Evolutionary conservation across 2,113 vertebrate genomes (phyloP).

Genomic region (Aegypius monachus): DNA sequence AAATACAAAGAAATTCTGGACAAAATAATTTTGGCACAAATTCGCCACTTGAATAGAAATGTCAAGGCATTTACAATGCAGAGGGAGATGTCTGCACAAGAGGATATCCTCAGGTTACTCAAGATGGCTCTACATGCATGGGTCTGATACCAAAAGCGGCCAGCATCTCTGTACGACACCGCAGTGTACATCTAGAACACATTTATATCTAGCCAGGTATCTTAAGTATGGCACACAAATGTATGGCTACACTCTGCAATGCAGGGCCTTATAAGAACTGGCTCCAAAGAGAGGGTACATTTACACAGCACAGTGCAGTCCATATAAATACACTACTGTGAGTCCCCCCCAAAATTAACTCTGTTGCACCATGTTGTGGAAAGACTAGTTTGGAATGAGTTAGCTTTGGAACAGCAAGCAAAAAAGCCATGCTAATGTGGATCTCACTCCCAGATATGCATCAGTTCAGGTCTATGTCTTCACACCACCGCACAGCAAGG

Average conservation of each 20-base stretch:
- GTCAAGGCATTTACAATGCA: background rate
- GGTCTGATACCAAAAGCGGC: background rate
- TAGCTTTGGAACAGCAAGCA: background rate
- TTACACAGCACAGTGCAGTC: background rate
- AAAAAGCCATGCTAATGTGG: background rate
- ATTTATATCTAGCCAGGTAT: too few species aligned
- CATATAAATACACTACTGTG: background rate
- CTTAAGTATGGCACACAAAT: background rate
- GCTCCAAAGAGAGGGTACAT: background rate
- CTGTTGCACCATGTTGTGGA: background rate
- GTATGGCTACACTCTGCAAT: background rate
- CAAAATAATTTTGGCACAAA: background rate
- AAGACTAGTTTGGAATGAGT: background rate
- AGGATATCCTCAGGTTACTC: background rate
- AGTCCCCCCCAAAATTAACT: background rate
- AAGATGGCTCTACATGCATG: background rate
- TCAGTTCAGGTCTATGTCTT: background rate
- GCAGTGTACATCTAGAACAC: background rate
- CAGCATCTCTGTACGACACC: background rate
- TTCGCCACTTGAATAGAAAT: background rate
- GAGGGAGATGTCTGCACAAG: background rate
- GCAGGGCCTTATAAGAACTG: background rate
- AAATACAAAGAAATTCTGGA: background rate
- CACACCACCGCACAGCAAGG: background rate
- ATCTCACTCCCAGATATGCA: background rate